These are phyloP conservation scores for Falco punctatus DNA, from an alignment of 2,113 vertebrate genomes.

Conservation along the genomic window DNA sequence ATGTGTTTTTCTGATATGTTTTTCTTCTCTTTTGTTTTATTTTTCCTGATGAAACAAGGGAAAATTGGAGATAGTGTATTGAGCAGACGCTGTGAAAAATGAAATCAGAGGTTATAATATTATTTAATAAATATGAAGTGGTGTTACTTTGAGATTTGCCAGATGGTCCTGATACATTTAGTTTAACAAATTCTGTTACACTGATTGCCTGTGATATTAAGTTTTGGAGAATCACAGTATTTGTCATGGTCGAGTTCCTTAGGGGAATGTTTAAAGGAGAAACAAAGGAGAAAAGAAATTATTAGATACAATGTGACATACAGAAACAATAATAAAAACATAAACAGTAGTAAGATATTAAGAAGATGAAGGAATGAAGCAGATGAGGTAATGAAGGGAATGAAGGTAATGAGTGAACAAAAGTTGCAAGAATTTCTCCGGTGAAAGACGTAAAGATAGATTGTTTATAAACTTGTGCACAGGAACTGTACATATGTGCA, in stretches of 20 bases:
- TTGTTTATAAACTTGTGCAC: not conserved
- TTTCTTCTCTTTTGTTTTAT: not conserved
- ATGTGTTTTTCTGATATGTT: fast-evolving
- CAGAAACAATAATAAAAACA: not conserved
- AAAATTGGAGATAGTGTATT: not conserved
- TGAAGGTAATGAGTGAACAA: not conserved
- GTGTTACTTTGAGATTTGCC: not conserved
- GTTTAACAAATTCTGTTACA: conserved; percentile 15
- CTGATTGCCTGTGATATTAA: not conserved
- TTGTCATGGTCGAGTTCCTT: not conserved
- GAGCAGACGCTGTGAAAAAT: conserved; percentile 3
- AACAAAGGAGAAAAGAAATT: not conserved
- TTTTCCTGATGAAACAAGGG: not conserved
- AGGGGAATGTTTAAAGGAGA: not conserved
- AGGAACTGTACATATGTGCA: not conserved
- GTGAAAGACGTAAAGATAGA: not conserved
- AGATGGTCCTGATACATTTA: conserved; percentile 4
- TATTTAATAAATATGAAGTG: conserved; percentile 7
- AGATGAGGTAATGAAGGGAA: not conserved
- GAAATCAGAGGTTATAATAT: not conserved
- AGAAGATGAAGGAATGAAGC: not conserved
- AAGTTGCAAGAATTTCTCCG: not conserved
- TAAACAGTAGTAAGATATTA: not conserved
- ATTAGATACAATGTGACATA: not conserved
- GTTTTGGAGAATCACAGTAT: not conserved